Percentiles rank a stretch among this genome's conserved stretches.
phyloP scores from a whole-genome alignment of 2,888 invertebrate genomes.

The Campoplex capitator region DNA sequence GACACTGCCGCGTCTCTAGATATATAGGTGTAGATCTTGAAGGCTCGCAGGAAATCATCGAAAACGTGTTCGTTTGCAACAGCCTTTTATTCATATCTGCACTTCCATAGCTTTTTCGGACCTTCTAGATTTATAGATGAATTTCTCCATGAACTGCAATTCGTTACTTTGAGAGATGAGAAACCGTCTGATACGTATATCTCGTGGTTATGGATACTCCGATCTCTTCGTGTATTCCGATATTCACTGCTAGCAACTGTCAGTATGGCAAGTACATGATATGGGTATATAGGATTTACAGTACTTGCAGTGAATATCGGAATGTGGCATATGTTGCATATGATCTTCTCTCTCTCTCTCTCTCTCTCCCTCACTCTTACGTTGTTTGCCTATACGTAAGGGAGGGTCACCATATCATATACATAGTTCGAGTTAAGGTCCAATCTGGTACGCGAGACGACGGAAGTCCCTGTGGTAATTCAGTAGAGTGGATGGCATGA shows the following conservation, averaged over 20 bases:
- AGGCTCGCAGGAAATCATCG: constrained; percentile 65
- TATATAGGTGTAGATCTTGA: neutral
- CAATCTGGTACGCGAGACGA: constrained; percentile 50
- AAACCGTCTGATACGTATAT: constrained; percentile 24
- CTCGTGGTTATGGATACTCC: constrained; percentile 41
- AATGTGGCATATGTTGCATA: neutral
- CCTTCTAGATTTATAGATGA: constrained; percentile 36
- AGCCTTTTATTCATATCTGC: constrained; percentile 8
- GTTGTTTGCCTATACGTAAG: neutral
- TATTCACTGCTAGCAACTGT: too few species aligned
- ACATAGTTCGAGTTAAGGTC: constrained; percentile 45
- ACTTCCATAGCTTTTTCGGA: constrained; percentile 46
- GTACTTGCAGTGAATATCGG: too few species aligned
- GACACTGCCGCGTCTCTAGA: too few species aligned
- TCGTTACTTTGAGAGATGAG: constrained; percentile 64
- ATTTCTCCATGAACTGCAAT: constrained; percentile 51
- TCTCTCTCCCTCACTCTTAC: neutral
- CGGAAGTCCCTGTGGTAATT: constrained; percentile 75
- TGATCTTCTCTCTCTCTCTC: neutral
- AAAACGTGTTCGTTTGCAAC: constrained; percentile 28
- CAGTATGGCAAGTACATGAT: too few species aligned
- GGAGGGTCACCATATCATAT: constrained; percentile 53
- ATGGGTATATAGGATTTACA: too few species aligned
- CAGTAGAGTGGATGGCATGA: constrained; percentile 72
- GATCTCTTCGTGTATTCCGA: neutral